These are phyloP conservation scores for Peromyscus aztecus DNA, from an alignment of 2,797 vertebrate species.

Conservation along the genomic window DNA sequence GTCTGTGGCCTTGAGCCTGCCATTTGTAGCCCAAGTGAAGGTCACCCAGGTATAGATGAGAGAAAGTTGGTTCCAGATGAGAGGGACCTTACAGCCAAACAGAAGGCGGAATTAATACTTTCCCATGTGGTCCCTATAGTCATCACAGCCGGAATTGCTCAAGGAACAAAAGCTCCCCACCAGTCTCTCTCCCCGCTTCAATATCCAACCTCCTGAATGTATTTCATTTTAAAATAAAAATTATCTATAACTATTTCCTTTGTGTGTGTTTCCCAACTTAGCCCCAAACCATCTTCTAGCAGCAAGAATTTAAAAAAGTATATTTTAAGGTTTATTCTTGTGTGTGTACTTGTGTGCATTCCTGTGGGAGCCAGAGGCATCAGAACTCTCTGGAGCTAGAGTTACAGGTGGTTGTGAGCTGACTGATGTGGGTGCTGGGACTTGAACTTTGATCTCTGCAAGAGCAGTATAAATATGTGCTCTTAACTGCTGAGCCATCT, in stretches of 20 bases:
- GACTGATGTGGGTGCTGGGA: not conserved
- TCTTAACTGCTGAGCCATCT: not conserved
- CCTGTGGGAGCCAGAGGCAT: not conserved
- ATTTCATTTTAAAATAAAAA: constrained; percentile 68
- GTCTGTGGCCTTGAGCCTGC: not conserved
- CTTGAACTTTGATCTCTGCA: not conserved
- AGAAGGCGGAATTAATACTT: constrained; percentile 13
- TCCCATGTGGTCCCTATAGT: not conserved
- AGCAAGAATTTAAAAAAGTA: not conserved
- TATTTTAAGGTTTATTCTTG: not conserved
- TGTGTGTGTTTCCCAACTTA: not conserved
- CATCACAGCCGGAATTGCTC: constrained; percentile 18
- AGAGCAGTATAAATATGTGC: no score
- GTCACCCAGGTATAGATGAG: not conserved
- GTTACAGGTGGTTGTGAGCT: not conserved
- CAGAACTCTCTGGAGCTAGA: not conserved
- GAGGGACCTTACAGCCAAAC: not conserved
- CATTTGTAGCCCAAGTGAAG: not conserved
- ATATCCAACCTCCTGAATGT: not conserved
- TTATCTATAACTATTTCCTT: not conserved
- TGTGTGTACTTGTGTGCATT: not conserved
- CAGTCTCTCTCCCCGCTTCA: not conserved
- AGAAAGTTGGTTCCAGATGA: not conserved
- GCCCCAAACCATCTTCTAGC: not conserved
- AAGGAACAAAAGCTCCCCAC: not conserved